These are phyloP conservation scores for Scaptomyza cyrtandrae DNA, from an alignment of 2,888 invertebrate genomes.

Conservation along the genomic window DNA sequence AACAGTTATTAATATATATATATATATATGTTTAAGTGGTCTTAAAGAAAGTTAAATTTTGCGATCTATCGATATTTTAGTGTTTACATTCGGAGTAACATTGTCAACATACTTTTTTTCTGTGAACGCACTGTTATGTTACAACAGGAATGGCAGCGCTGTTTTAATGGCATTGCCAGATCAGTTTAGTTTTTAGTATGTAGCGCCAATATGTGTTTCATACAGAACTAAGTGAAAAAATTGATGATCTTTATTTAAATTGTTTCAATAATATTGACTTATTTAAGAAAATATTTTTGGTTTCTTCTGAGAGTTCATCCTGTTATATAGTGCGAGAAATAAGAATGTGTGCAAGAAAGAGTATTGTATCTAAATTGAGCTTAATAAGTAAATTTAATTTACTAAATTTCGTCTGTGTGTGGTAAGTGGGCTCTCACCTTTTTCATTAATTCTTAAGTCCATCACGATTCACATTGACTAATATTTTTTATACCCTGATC, in stretches of 20 bases:
- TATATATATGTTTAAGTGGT: too few relatives aligned
- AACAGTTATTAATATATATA: background rate
- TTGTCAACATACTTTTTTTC: background rate
- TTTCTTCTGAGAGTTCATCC: background rate
- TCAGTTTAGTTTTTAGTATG: background rate
- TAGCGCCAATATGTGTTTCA: background rate
- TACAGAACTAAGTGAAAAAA: background rate
- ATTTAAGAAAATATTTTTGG: background rate
- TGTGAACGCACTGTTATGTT: slow-evolving; percentile 7
- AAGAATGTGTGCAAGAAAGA: background rate
- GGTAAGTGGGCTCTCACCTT: too few relatives aligned
- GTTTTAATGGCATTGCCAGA: slow-evolving; percentile 3
- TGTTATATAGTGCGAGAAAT: background rate
- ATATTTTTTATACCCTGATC: too few relatives aligned
- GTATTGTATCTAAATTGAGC: background rate
- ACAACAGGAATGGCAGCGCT: background rate
- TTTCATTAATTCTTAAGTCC: too few relatives aligned
- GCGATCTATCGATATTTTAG: background rate
- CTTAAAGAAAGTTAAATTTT: background rate
- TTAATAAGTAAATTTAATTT: background rate
- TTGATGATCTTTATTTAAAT: background rate
- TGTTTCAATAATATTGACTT: background rate
- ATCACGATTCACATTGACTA: too few relatives aligned
- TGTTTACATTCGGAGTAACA: background rate
- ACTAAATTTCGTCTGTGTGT: too few relatives aligned